Percentiles rank a stretch among this genome's conserved stretches.
Conservation (phyloP, 2,888 invertebrate species). For the Melanchra persicariae region DNA sequence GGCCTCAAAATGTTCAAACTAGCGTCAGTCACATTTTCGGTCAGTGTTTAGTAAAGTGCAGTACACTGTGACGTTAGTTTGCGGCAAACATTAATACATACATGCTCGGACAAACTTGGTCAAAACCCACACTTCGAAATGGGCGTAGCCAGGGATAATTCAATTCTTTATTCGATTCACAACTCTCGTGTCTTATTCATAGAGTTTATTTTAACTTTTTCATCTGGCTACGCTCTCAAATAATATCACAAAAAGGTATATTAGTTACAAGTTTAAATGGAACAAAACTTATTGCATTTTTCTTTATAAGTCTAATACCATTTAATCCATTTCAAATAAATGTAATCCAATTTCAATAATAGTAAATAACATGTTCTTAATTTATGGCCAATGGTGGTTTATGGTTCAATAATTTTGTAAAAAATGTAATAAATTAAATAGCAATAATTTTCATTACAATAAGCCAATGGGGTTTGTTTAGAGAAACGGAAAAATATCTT, state of each 20-base stretch:
- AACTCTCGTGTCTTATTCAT: constrained; percentile 4
- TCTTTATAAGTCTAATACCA: constrained; percentile 43
- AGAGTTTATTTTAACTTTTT: constrained; percentile 24
- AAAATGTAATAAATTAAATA: not conserved
- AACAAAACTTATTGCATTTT: constrained; percentile 62
- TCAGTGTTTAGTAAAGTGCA: constrained; percentile 56
- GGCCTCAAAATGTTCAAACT: constrained; percentile 51
- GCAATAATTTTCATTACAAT: not conserved
- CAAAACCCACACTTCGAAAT: constrained; percentile 52
- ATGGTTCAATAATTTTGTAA: constrained; percentile 3
- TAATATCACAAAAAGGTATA: constrained; percentile 63
- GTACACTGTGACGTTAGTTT: constrained; percentile 60
- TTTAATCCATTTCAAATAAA: constrained; percentile 58
- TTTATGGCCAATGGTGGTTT: constrained; percentile 28
- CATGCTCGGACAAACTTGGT: constrained; percentile 59
- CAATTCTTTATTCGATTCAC: not conserved
- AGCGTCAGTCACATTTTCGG: constrained; percentile 53
- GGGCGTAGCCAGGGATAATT: constrained; percentile 42
- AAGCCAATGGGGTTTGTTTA: constrained; percentile 23
- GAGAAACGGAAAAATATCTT: constrained; percentile 9
- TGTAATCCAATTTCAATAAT: constrained; percentile 24
- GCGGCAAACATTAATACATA: constrained; percentile 46
- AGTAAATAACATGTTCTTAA: not conserved
- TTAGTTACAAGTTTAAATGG: constrained; percentile 71
- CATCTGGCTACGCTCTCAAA: constrained; percentile 52